Conservation (phyloP, 23 tunicate genomes). For the Botrylloides violaceus region DNA sequence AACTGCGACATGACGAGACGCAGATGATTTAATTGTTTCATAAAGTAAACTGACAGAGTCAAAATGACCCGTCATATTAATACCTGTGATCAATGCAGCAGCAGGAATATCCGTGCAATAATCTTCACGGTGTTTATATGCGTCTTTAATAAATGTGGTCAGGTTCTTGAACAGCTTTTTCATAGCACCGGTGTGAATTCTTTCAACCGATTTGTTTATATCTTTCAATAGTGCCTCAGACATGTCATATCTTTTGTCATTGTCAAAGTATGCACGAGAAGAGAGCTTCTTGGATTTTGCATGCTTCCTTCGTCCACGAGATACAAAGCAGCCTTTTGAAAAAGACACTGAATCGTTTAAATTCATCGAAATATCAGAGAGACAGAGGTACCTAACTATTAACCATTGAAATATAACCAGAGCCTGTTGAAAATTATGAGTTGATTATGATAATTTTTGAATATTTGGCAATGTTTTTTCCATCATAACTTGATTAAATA, state of each 20-base stretch:
- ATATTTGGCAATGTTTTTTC: no score
- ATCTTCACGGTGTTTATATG: background rate
- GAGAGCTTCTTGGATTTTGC: background rate
- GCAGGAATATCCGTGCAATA: slow-evolving; percentile 51
- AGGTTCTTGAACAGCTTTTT: background rate
- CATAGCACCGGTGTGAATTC: background rate
- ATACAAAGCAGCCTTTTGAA: slow-evolving; percentile 4
- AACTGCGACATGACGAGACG: slow-evolving; percentile 36
- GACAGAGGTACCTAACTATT: no score
- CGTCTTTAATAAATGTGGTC: background rate
- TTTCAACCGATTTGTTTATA: background rate
- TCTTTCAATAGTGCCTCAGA: background rate
- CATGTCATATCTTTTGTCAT: background rate
- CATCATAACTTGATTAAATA: no score
- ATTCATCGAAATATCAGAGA: no score
- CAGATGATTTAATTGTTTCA: slow-evolving; percentile 6
- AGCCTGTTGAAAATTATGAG: no score
- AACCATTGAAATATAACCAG: no score
- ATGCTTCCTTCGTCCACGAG: background rate
- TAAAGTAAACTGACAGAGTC: slow-evolving; percentile 34
- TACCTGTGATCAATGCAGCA: slow-evolving; percentile 68
- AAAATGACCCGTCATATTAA: slow-evolving; percentile 76
- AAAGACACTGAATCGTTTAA: slow-evolving; percentile 8
- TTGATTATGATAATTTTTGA: no score
- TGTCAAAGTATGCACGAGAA: background rate